These are phyloP conservation scores for Drosophila truncata DNA, from an alignment of 1,140 invertebrate species.

Conservation along the genomic window DNA sequence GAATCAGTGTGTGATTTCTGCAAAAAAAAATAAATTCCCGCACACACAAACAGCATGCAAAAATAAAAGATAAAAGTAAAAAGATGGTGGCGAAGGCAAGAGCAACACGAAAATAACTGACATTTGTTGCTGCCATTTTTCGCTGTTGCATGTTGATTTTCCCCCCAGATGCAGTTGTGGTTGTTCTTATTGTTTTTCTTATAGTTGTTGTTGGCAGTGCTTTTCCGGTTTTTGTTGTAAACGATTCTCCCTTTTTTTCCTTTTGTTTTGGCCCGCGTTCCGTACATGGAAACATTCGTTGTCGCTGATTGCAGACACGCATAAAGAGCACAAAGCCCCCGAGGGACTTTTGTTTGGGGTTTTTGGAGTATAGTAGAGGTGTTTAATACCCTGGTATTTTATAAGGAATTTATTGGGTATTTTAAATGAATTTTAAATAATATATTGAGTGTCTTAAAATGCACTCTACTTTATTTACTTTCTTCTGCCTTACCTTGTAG, in stretches of 20 bases:
- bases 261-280: slow-evolving; percentile 55
- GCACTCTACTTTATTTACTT: not conserved
- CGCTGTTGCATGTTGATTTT: slow-evolving; percentile 75
- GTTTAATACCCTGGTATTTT: slow-evolving; percentile 8
- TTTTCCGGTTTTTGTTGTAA: slow-evolving; percentile 27
- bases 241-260: slow-evolving; percentile 12
- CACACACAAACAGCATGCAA: slow-evolving; percentile 20
- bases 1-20: not conserved
- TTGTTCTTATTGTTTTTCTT: slow-evolving; percentile 2
- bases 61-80: slow-evolving; percentile 22
- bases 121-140: slow-evolving; percentile 51
- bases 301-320: slow-evolving; percentile 73
- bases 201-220: slow-evolving; percentile 9
- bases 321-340: slow-evolving; percentile 56
- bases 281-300: slow-evolving; percentile 54
- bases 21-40: slow-evolving; percentile 27
- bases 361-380: not conserved
- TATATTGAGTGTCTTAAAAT: not conserved
- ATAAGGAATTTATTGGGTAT: too few species aligned
- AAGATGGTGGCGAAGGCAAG: not conserved
- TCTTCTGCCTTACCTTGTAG: not conserved
- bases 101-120: slow-evolving; percentile 34
- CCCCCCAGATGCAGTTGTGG: slow-evolving; percentile 21
- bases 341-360: not conserved
- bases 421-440: not conserved